phyloP scores from a whole-genome alignment of 2,888 invertebrate genomes.

The Drosophila mimica region DNA sequence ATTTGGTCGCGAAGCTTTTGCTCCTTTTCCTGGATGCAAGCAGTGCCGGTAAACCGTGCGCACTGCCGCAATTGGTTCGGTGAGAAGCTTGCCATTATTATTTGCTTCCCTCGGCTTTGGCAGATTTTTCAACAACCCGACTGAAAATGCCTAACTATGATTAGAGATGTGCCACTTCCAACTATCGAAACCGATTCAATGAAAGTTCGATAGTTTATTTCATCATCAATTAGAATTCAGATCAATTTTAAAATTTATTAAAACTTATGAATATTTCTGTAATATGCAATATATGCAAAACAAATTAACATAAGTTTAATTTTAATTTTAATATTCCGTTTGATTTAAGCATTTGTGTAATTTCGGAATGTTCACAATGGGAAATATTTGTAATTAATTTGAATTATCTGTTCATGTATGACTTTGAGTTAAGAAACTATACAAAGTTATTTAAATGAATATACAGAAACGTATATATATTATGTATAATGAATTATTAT shows the following conservation, averaged over 20 bases:
- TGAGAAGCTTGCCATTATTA: constrained; percentile 66
- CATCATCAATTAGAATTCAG: background rate
- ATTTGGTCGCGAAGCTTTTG: constrained; percentile 86
- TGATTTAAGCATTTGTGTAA: background rate
- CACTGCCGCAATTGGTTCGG: constrained; percentile 73
- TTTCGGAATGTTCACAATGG: background rate
- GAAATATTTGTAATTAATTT: background rate
- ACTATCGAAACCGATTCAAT: constrained; percentile 13
- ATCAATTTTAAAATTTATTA: background rate
- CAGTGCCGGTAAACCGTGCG: constrained; percentile 57
- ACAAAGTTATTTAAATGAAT: background rate
- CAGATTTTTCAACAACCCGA: constrained; percentile 32
- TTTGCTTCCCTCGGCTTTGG: background rate
- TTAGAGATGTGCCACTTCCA: constrained; percentile 18
- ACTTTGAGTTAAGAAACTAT: background rate
- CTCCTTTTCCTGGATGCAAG: constrained; percentile 79
- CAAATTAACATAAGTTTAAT: background rate
- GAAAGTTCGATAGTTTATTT: background rate
- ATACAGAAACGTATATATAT: background rate
- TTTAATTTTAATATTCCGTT: background rate
- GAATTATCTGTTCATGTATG: background rate
- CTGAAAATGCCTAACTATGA: constrained; percentile 26
- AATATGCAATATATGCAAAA: background rate
- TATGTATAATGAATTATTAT: background rate
- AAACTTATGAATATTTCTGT: background rate